Base-by-base conservation (phyloP, 2,113 vertebrate species). In the Thomomys bottae region DNA sequence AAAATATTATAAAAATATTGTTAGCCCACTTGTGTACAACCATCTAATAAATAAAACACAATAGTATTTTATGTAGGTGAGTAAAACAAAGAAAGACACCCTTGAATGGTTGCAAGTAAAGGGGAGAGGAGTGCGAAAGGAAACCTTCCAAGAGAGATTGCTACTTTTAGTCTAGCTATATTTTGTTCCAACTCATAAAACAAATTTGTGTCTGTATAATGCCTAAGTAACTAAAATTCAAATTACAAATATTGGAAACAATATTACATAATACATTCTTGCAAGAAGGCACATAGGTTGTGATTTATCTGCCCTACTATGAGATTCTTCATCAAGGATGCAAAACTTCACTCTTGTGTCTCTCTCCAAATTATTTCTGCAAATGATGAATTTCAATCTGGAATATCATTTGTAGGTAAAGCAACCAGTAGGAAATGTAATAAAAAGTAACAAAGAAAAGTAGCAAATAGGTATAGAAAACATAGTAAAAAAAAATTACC, bases 281-380 rank as follows among this genome's bases (percentile, higher is more conserved):
- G 24, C 38, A 5, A 72, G 20, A 68, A 61, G 36, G 8, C 42
- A 59, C n/a, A 59, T 32, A 45, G 57, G 5, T 77, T 89, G n/a
- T 75, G 57, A 18, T 85, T 91, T 87, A 78, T 89, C 15, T 78
- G 20, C 15, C 1, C 23, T 26, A 68, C 63, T n/a, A 14, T 73
- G 40, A 83, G 21, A 67, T 67, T 76, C 12, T 68, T 42, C 89
- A 89, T 71, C 38, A 75, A 82, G 38, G 63, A 63, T 63, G 32
- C 42, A 96, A 87, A 92, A 20, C 8, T 90, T 63, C 63, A 21
- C n/a, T 79, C 92, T 68, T 68, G 14, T 66, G 38, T 77, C 90
- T 80, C 32, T 14, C 40, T 72, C 36, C 20, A 90, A 68, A 59
- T 77, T n/a, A 72, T 68, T 73, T 94, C 57, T 77, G 40, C 28